phyloP scores from a whole-genome alignment of 2,888 invertebrate genomes.

The Machimus atricapillus region DNA sequence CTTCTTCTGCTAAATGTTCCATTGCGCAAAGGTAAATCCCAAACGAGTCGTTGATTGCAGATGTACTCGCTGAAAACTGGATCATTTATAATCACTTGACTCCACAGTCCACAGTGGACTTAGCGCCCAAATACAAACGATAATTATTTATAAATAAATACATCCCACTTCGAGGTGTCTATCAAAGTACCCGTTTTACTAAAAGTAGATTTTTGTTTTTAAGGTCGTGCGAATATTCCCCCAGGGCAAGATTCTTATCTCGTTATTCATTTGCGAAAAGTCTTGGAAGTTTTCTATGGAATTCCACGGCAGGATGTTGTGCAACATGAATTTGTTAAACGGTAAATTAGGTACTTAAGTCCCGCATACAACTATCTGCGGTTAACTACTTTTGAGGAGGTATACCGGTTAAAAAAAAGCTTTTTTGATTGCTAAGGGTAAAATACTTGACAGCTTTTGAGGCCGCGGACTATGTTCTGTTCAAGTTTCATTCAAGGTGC shows the following conservation, averaged over 20 bases:
- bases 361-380: not conserved
- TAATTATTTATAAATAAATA: not conserved
- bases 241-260: not conserved
- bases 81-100: not conserved
- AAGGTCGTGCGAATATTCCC: conserved; percentile 13
- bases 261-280: not conserved
- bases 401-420: not conserved
- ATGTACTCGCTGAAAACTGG: conserved; percentile 6
- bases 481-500: not conserved
- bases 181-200: not conserved
- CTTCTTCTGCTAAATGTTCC: not conserved
- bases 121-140: not conserved
- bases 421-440: not conserved
- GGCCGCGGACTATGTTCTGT: not conserved
- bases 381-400: not conserved
- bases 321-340: conserved; percentile 14
- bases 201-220: not conserved
- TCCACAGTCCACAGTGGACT: not conserved
- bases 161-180: not conserved
- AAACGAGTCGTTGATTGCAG: not conserved
- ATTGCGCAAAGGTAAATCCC: conserved; percentile 7
- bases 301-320: conserved; percentile 11
- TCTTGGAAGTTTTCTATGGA: not conserved
- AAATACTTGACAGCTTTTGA: not conserved
- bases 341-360: not conserved